Evolutionary conservation across 2,797 vertebrate species (phyloP), one percentile per base, ranked within the genome.

Genomic region (Xiphophorus birchmanni): DNA sequence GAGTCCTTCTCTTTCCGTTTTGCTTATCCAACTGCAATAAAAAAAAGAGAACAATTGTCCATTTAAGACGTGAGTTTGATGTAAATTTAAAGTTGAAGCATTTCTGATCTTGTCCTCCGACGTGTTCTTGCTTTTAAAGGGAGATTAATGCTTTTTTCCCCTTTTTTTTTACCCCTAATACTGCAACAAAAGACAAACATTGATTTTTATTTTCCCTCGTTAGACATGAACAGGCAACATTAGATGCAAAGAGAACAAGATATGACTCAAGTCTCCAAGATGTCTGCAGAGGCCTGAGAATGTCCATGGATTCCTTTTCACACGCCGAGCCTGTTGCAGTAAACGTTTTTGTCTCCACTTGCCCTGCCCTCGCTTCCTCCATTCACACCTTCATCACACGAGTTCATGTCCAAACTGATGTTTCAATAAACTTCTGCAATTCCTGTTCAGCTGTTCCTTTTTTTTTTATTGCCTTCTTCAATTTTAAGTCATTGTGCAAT

Each of bases 241-340:
- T n/a, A 13, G 26, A 71, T 13, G 47, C 1, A 52, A 32, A 71
- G 42, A 40, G 26, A 40, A 37, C 44, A 48, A 40, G 67, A 44
- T 35, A 69, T 50, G 37, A 17, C 29, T 54, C 65, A 77, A 37
- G 71, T 44, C 71, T 82, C 67, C 71, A 77, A 82, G 58, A 74
- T 67, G 58, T 74, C 29, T 18, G 37, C 37, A 29, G 15, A 54
- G 13, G 32, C 32, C 12, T 35, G 10, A 6, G 50, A n/a, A 12
- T 10, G 1, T 32, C 37, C 4, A 18, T 0, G 37, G 26, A 5
- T 35, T 32, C 1, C 26, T 54, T 44, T 12, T 17, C 26, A 0
- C 17, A 2, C 13, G 42, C 75, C 29, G 35, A 6, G 50, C 23
- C 71, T 73, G 6, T 79, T 69, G 26, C 7, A 1, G 69, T 79